Percentiles rank a stretch among this genome's conserved stretches.
Conservation (phyloP, 2,888 invertebrate genomes). For the Malachius bipustulatus region DNA sequence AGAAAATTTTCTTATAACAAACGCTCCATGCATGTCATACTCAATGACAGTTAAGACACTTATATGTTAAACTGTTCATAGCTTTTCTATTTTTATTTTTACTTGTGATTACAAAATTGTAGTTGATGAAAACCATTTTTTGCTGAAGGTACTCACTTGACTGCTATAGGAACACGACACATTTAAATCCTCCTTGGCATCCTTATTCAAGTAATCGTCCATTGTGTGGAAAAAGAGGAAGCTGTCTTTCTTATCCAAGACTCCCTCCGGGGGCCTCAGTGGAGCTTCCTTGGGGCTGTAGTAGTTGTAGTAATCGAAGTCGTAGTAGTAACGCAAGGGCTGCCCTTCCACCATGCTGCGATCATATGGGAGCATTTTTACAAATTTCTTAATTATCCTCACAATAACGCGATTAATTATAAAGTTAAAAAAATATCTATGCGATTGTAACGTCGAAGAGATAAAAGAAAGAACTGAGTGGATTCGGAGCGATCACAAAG, state of each 20-base stretch:
- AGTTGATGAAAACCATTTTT: no score
- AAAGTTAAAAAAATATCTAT: no score
- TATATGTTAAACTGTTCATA: no score
- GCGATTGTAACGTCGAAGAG: constrained; percentile 6
- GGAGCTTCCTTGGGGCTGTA: constrained; percentile 11
- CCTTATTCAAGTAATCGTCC: constrained; percentile 19
- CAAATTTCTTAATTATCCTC: background rate
- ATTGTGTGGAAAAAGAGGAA: constrained; percentile 24
- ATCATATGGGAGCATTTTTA: constrained; percentile 28
- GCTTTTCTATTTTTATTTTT: no score
- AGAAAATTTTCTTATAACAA: no score
- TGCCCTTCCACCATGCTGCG: constrained; percentile 33
- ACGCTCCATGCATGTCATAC: no score
- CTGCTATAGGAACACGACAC: constrained; percentile 31
- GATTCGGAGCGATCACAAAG: no score
- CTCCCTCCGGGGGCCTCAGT: constrained; percentile 16
- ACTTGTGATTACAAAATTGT: no score
- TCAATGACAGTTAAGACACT: no score
- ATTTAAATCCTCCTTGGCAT: constrained; percentile 28
- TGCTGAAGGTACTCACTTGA: constrained; percentile 29
- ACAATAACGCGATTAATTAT: constrained; percentile 12
- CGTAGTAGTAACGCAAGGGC: constrained; percentile 31
- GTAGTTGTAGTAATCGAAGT: no score
- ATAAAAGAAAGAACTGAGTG: no score
- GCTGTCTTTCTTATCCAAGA: no score